Conservation (phyloP, 2,797 vertebrate species). For the Lithobates sylvaticus region DNA sequence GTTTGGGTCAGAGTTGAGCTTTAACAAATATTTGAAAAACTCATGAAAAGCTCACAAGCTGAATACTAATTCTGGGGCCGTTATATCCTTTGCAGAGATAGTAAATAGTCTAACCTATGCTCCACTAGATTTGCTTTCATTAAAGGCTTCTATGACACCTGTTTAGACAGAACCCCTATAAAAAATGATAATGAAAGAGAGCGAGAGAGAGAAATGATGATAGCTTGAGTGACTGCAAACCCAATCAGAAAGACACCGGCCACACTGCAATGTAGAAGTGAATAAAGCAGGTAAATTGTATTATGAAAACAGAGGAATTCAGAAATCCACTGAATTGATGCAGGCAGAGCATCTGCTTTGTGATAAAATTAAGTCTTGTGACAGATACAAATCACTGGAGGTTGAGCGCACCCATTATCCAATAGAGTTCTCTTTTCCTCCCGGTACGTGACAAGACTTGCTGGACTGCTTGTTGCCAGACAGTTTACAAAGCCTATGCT, state of each 20-base stretch:
- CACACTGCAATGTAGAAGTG: conserved; percentile 67
- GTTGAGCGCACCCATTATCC: conserved; percentile 76
- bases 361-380: conserved; percentile 84
- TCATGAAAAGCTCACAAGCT: neutral
- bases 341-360: conserved; percentile 78
- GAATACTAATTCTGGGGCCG: neutral
- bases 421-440: conserved; percentile 77
- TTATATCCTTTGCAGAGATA: neutral
- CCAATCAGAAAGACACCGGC: conserved; percentile 61
- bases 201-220: neutral
- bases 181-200: neutral
- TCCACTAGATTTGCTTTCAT: neutral
- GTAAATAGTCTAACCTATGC: neutral
- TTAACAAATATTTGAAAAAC: neutral
- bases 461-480: conserved; percentile 81
- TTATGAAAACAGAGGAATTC: conserved; percentile 74
- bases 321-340: conserved; percentile 73
- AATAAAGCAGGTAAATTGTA: conserved; percentile 75
- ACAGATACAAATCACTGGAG: conserved; percentile 82
- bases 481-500: conserved; percentile 80
- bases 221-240: conserved; percentile 16
- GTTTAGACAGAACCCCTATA: neutral
- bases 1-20: neutral
- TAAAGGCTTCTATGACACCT: neutral
- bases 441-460: conserved; percentile 83